These are phyloP conservation scores for Carabus problematicus DNA, from an alignment of 2,888 invertebrate genomes.

Conservation along the genomic window DNA sequence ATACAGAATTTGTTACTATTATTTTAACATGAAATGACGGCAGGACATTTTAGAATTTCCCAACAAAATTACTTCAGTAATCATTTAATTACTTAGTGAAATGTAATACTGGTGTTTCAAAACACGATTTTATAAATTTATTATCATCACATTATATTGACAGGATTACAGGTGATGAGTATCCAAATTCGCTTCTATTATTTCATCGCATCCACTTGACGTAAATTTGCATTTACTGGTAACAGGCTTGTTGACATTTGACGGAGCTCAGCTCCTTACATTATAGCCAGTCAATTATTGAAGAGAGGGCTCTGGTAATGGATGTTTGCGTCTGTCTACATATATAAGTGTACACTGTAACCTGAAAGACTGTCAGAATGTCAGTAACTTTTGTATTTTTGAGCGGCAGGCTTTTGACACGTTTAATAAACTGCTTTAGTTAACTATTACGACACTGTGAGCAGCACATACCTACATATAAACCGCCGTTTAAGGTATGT, in stretches of 20 bases:
- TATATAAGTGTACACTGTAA: constrained; percentile 1
- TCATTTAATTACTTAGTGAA: too few species aligned
- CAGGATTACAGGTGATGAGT: too few species aligned
- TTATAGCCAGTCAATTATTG: constrained; percentile 37
- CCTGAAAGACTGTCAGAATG: constrained; percentile 18
- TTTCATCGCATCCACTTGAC: constrained; percentile 17
- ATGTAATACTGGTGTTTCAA: too few species aligned
- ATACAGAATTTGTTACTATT: too few species aligned
- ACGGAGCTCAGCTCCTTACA: neutral
- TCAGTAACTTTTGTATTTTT: constrained; percentile 8
- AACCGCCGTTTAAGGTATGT: neutral
- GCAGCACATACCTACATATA: neutral
- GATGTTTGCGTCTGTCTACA: constrained; percentile 19
- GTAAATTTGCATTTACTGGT: constrained; percentile 25
- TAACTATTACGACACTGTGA: constrained; percentile 9
- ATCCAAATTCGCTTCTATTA: neutral
- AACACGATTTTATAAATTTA: too few species aligned
- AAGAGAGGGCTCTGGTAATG: constrained; percentile 23
- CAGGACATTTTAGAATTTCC: too few species aligned
- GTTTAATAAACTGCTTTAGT: constrained; percentile 24
- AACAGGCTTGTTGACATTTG: constrained; percentile 30
- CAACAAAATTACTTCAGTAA: too few species aligned
- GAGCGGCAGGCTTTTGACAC: constrained; percentile 10
- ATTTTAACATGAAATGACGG: too few species aligned
- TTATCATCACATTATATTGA: constrained; percentile 10